phyloP scores from a whole-genome alignment of 2,113 vertebrate genomes.

The Macquaria australasica region DNA sequence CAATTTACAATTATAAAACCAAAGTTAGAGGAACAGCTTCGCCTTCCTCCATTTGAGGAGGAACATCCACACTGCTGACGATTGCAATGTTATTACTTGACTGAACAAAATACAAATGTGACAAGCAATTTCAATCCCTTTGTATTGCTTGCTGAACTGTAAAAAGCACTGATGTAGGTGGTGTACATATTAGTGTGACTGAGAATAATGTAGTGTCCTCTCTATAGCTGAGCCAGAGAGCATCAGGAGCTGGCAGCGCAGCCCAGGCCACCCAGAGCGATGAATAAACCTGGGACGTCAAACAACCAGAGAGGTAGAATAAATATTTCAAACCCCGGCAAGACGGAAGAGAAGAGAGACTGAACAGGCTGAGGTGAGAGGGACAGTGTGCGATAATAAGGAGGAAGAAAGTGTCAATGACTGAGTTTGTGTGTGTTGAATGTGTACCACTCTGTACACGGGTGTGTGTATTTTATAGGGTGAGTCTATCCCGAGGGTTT shows the following conservation, averaged over 20 bases:
- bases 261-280: slow-evolving; percentile 75
- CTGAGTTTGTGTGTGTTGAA: slow-evolving; percentile 22
- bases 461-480: background rate
- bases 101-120: background rate
- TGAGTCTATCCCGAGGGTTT: slow-evolving; percentile 33
- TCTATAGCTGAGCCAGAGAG: slow-evolving; percentile 49
- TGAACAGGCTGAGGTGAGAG: background rate
- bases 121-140: background rate
- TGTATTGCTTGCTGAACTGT: slow-evolving; percentile 13
- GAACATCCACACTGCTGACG: background rate
- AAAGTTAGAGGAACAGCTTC: background rate
- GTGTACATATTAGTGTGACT: slow-evolving; percentile 39
- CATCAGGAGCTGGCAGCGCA: slow-evolving; percentile 31
- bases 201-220: slow-evolving; percentile 34
- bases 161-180: slow-evolving; percentile 27
- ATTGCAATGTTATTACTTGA: background rate
- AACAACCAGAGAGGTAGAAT: slow-evolving; percentile 66
- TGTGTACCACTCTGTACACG: background rate
- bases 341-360: slow-evolving; percentile 20
- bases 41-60: background rate
- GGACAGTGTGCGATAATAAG: background rate
- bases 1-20: background rate
- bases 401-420: background rate
- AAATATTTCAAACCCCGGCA: slow-evolving; percentile 56
- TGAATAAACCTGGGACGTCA: slow-evolving; percentile 63